Percentiles rank a stretch among this genome's conserved stretches.
Conservation (phyloP, 2,113 vertebrate species). For the Taurulus bubalis region DNA sequence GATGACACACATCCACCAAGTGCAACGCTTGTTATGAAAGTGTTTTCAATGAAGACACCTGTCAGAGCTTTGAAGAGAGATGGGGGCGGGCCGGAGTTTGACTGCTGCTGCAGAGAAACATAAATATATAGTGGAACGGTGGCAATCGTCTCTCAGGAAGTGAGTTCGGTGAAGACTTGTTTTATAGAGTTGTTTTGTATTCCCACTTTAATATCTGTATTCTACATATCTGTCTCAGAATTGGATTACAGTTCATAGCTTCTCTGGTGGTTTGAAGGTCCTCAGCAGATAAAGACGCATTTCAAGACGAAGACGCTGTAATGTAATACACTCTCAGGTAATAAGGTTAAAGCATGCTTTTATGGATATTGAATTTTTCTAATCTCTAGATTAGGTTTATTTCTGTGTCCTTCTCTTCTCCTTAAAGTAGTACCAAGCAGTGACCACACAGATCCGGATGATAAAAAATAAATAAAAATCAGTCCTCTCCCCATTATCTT, state of each 20-base stretch:
- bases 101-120: neutral
- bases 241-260: conserved; percentile 24
- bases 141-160: conserved; percentile 30
- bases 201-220: conserved; percentile 7
- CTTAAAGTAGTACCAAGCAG: conserved; percentile 1
- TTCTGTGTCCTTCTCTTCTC: conserved; percentile 6
- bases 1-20: neutral
- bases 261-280: conserved; percentile 28
- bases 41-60: neutral
- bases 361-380: conserved; percentile 31
- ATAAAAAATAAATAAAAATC: neutral
- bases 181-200: conserved; percentile 32
- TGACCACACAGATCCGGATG: neutral
- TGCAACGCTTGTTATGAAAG: neutral
- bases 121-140: conserved; percentile 8
- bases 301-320: conserved; percentile 17
- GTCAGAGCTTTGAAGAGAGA: neutral
- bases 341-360: conserved; percentile 32
- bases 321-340: conserved; percentile 27
- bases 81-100: neutral
- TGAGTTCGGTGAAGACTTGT: conserved; percentile 7
- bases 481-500: neutral
- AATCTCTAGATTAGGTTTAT: conserved; percentile 20
- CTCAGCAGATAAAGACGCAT: conserved; percentile 22
- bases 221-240: conserved; percentile 9